These are phyloP conservation scores for Clanis bilineata DNA, from an alignment of 2,888 invertebrate species.

Conservation along the genomic window DNA sequence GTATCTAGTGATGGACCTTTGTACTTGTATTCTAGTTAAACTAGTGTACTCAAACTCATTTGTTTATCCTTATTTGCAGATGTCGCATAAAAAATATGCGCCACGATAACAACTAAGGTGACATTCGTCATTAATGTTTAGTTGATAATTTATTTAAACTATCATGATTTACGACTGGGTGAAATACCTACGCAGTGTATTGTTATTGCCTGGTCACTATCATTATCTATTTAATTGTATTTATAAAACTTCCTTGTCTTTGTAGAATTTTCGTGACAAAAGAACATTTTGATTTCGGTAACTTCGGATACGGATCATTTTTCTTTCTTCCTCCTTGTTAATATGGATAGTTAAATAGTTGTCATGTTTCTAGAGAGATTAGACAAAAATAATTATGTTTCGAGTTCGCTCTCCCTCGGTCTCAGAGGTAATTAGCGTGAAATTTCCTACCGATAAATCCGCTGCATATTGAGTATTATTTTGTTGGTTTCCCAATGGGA, in stretches of 20 bases:
- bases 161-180: not conserved
- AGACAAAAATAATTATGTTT: not conserved
- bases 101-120: slow-evolving; percentile 44
- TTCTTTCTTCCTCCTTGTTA: not conserved
- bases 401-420: not conserved
- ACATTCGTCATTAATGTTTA: slow-evolving; percentile 40
- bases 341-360: not conserved
- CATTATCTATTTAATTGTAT: not conserved
- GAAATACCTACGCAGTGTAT: not conserved
- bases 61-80: not conserved
- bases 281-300: too few relatives aligned
- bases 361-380: not conserved
- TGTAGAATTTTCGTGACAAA: too few relatives aligned
- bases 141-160: slow-evolving; percentile 7
- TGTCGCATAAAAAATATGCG: not conserved
- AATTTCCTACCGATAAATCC: not conserved
- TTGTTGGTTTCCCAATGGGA: not conserved
- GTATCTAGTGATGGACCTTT: not conserved
- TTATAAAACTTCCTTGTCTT: too few relatives aligned
- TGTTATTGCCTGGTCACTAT: not conserved
- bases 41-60: not conserved
- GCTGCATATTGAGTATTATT: not conserved
- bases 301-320: too few relatives aligned
- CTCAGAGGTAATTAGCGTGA: not conserved
- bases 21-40: not conserved